A percentile compares a stretch with the other conserved stretches of the same genome.
phyloP scores from a whole-genome alignment of 1,140 invertebrate species.

The Trigoniulus corallinus region DNA sequence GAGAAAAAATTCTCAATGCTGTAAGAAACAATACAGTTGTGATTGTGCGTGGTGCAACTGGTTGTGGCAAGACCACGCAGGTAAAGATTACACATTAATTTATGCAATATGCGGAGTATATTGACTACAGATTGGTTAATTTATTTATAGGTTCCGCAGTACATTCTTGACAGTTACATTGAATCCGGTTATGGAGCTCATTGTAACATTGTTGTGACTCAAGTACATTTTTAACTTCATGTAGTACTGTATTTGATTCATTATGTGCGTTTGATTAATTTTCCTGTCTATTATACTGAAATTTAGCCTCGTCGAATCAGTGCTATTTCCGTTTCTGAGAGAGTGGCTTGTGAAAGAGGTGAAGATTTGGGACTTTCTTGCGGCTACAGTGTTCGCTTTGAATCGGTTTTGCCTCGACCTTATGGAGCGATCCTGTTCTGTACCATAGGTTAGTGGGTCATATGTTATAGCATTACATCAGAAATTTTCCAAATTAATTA shows the following conservation, averaged over 20 bases:
- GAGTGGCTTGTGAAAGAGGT: constrained; percentile 69
- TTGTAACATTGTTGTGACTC: constrained; percentile 80
- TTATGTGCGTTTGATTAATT: too few species aligned
- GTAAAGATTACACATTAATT: constrained; percentile 18
- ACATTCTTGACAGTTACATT: constrained; percentile 88
- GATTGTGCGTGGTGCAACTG: constrained; percentile 81
- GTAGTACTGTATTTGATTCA: neutral
- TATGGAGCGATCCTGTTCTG: constrained; percentile 90
- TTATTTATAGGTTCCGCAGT: constrained; percentile 65
- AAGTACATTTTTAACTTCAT: constrained; percentile 23
- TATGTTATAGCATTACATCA: neutral
- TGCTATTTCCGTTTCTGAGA: constrained; percentile 81
- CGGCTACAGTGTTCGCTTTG: constrained; percentile 84
- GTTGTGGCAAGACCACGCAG: constrained; percentile 67
- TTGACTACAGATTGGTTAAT: neutral
- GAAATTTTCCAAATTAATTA: neutral
- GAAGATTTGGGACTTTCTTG: constrained; percentile 65
- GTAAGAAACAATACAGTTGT: constrained; percentile 75
- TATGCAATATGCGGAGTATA: neutral
- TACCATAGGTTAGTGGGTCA: constrained; percentile 56
- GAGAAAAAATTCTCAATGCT: constrained; percentile 54
- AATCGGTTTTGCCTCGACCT: constrained; percentile 68
- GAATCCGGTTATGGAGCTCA: constrained; percentile 60
- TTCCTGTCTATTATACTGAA: neutral
- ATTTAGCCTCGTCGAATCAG: constrained; percentile 66